Evolutionary conservation across 2,797 vertebrate genomes (phyloP), one percentile per base, ranked within the genome.

Genomic region (Euthynnus affinis): DNA sequence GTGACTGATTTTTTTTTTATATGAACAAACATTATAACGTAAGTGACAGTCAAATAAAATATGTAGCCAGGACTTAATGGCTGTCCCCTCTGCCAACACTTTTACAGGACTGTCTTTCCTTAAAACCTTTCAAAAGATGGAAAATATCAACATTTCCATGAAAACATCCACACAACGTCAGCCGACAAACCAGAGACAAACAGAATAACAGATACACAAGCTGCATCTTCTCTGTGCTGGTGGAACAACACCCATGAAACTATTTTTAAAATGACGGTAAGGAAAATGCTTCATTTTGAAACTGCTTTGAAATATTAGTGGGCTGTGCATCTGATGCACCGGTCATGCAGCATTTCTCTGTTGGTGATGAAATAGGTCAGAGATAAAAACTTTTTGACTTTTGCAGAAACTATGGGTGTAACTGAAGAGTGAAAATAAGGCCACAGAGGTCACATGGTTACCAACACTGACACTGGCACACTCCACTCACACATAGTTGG

Each of bases 271-370:
- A 6, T 7, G 0, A 25, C 20, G 37, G 58, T 42, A n/a, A 51
- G 51, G 74, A 69, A 85, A 88, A 64, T 17, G 20, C 22, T 52
- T 92, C 73, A 89, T 87, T 83, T 71, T 88, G 68, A 87, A 91
- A 88, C 64, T 57, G 74, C 74, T 72, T 70, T 42, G 32, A 84
- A 66, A 71, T 29, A 40, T 15, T 6, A 13, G 71, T 81, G 62
- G 74, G 69, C 48, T 80, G 69, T 9, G 44, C 59, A 42, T 64
- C 42, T 62, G 72, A 75, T 51, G 65, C 23, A 12, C 73, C 64
- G 56, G 23, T 7, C 27, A 0, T 20, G 56, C 34, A 48, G 9
- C 34, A 55, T n/a, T 25, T 42, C 25, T 58, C 3, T 42, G 74
- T 56, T 80, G 63, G 29, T 23, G 5, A 3, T 55, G n/a, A 80